phyloP scores from a whole-genome alignment of 2,113 vertebrate genomes.

The Columba janthina region DNA sequence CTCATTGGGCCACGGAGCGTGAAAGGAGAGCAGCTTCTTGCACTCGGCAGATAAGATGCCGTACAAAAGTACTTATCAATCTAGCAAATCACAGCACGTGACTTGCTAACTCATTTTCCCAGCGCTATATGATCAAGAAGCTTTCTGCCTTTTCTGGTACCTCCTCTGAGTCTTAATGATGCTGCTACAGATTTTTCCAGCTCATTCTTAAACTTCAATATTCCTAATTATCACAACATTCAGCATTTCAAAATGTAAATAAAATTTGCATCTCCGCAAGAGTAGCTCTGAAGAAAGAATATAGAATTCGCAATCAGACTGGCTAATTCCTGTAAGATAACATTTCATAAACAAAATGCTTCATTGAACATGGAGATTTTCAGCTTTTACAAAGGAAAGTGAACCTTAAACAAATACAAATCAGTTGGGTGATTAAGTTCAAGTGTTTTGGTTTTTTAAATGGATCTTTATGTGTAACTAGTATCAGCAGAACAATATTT shows the following conservation, averaged over 20 bases:
- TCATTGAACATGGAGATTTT: constrained; percentile 64
- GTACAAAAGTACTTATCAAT: background rate
- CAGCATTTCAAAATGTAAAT: constrained; percentile 63
- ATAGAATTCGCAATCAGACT: constrained; percentile 64
- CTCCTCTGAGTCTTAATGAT: constrained; percentile 20
- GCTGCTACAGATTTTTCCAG: background rate
- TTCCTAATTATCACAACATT: constrained; percentile 73
- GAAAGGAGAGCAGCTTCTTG: background rate
- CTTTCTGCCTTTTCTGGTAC: background rate
- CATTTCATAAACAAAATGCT: constrained; percentile 70
- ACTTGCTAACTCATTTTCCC: background rate
- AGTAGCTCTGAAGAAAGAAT: constrained; percentile 55
- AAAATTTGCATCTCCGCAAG: constrained; percentile 69
- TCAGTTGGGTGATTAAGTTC: constrained; percentile 60
- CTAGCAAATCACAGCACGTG: constrained; percentile 1
- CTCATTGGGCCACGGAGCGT: background rate
- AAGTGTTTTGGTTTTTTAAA: background rate
- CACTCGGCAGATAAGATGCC: background rate
- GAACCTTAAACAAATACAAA: constrained; percentile 66
- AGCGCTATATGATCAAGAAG: background rate
- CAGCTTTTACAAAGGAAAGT: constrained; percentile 60
- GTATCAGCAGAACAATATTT: constrained; percentile 50
- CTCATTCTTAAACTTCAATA: constrained; percentile 71
- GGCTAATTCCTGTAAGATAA: constrained; percentile 61
- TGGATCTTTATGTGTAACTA: constrained; percentile 44